phyloP scores from a whole-genome alignment of 2,797 vertebrate species.

The Sebastes diploproa region DNA sequence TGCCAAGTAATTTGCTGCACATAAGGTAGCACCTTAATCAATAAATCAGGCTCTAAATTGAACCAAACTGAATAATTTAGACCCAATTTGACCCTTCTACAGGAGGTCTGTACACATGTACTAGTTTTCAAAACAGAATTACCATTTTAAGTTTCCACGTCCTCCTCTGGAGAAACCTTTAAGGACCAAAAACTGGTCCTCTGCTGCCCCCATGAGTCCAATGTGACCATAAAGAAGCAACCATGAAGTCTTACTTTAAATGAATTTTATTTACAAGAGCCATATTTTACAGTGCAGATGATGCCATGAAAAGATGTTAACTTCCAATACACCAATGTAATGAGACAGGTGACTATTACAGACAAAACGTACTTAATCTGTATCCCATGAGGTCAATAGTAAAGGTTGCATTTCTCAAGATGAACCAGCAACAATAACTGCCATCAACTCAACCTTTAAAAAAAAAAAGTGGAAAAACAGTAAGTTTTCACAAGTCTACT shows the following conservation, averaged over 20 bases:
- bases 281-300: slow-evolving; percentile 70
- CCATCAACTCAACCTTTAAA: not conserved
- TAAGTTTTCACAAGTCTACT: slow-evolving; percentile 7
- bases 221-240: not conserved
- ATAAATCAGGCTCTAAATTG: not conserved
- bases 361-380: slow-evolving; percentile 52
- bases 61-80: not conserved
- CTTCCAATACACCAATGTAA: slow-evolving; percentile 34
- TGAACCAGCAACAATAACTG: slow-evolving; percentile 17
- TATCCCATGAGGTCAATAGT: slow-evolving; percentile 22
- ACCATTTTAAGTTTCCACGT: not conserved
- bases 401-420: not conserved
- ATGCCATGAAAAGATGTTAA: not conserved
- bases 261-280: slow-evolving; percentile 79
- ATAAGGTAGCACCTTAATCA: not conserved
- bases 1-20: not conserved
- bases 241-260: slow-evolving; percentile 28
- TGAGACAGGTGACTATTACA: slow-evolving; percentile 54
- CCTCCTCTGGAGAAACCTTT: not conserved
- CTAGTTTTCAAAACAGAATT: not conserved
- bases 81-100: not conserved
- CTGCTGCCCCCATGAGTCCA: slow-evolving; percentile 68
- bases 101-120: not conserved
- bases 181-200: not conserved
- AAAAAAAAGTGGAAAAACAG: not conserved